Percentiles rank a stretch among this genome's conserved stretches.
These are phyloP conservation scores for Atethmia centrago DNA, from an alignment of 2,888 invertebrate species.

Conservation along the genomic window DNA sequence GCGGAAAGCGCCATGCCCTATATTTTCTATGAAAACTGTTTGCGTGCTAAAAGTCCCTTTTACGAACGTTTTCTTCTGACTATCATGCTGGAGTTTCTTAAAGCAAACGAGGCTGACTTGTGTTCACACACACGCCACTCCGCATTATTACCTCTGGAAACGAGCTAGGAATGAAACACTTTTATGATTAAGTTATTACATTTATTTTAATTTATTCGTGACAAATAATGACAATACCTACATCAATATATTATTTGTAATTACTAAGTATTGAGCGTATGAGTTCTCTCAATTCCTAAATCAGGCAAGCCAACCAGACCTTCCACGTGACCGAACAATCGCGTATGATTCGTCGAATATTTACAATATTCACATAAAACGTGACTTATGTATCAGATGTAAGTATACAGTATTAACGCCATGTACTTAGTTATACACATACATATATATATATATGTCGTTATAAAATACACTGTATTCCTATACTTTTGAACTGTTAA, in stretches of 20 bases:
- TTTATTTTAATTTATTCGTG: conserved; percentile 85
- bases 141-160: conserved; percentile 37
- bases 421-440: conserved; percentile 56
- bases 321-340: conserved; percentile 70
- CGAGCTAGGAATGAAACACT: conserved; percentile 67
- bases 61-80: conserved; percentile 64
- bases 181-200: conserved; percentile 78
- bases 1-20: conserved; percentile 80
- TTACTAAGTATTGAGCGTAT: conserved; percentile 87
- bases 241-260: conserved; percentile 79
- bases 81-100: conserved; percentile 58
- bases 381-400: conserved; percentile 61
- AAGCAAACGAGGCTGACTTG: conserved; percentile 52
- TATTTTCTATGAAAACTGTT: conserved; percentile 84
- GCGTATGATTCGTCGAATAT: conserved; percentile 72
- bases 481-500: conserved; percentile 57
- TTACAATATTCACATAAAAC: conserved; percentile 73
- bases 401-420: conserved; percentile 57
- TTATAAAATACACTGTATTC: conserved; percentile 65
- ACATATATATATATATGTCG: conserved; percentile 47
- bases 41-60: conserved; percentile 74
- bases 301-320: conserved; percentile 84
- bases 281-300: conserved; percentile 89
- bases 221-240: conserved; percentile 86
- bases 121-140: conserved; percentile 28